Base-by-base conservation (phyloP, 2,113 vertebrate species). In the Pseudopodoces humilis region DNA sequence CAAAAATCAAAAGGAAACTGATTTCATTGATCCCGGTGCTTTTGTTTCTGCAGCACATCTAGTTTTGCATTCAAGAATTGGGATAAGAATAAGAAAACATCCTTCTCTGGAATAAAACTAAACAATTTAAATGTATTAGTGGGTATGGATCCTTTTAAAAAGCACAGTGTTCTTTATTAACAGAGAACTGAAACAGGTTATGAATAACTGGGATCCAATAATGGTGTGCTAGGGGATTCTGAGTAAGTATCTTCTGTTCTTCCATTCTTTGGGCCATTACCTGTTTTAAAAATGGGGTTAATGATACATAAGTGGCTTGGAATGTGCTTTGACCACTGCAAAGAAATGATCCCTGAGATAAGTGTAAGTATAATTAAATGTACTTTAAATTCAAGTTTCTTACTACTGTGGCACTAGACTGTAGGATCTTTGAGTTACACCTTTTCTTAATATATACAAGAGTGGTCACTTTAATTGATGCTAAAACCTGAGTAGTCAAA, bases 191-290 rank as follows among this genome's bases (percentile, higher is more conserved):
- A 83, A 93, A 47, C 27, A 41, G 15, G 24, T 25, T 86, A 16
- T 92, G 27, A 79, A 7, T 77, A 74, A 47, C 23, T 30, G 14
- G 9, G 17, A 50, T 65, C 50, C 50, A 77, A 6, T 62, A 83
- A 49, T 0, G 0, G 6, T 76, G 39, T 76, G 10, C 33, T 60
- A 24, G 8, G 8, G 15, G 56, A 60, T 49, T 31, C 1, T 71
- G 18, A 24, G 27, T 55, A 67, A 59, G 5, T 74, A 41, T 77
- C 15, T 64, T 49, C 49, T 10, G 3, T 79, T 83, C 23, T 80
- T 76, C 47, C 12, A 15, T 81, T 81, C 19, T 71, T 64, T 35
- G 39, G 25, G 33, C 15, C 6, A 46, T 58, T 74, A 20, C 15
- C 2, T 30, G 5, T 70, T 76, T 83, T 65, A 65, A 80, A 96